Evolutionary conservation across 2,113 vertebrate genomes (phyloP).

Genomic region (Psophia crepitans): DNA sequence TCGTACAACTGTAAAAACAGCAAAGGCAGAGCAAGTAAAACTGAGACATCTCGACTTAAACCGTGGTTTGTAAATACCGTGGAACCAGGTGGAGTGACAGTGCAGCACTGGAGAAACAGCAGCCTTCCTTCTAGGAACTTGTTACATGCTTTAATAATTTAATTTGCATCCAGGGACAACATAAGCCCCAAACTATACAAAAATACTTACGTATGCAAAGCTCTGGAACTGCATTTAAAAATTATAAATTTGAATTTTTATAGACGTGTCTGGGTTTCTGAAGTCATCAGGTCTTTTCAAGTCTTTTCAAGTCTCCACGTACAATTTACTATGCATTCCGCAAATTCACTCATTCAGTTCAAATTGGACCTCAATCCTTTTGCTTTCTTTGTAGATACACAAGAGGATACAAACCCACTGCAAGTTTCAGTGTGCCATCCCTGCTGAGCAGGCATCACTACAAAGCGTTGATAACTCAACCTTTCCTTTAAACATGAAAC

Average conservation of each 20-base stretch:
- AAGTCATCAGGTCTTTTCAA: background rate
- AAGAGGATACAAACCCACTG: background rate
- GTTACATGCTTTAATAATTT: background rate
- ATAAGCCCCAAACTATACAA: background rate
- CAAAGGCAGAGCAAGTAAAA: background rate
- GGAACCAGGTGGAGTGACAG: background rate
- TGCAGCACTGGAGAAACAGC: background rate
- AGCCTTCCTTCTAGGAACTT: background rate
- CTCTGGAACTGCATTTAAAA: background rate
- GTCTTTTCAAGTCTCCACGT: background rate
- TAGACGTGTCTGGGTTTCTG: background rate
- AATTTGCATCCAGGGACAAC: background rate
- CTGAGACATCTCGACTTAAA: background rate
- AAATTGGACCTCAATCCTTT: background rate
- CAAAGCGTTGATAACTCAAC: background rate
- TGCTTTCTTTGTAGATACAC: background rate
- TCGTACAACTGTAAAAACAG: slow-evolving; percentile 28
- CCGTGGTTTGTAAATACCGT: background rate
- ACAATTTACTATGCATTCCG: background rate
- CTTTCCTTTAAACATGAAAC: slow-evolving; percentile 47
- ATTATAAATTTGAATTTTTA: background rate
- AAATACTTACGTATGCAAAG: background rate
- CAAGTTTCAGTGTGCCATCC: background rate
- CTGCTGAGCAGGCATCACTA: slow-evolving; percentile 5
- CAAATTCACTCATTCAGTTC: background rate